Base-by-base conservation (phyloP, 2,113 vertebrate genomes). In the Xiphophorus maculatus region DNA sequence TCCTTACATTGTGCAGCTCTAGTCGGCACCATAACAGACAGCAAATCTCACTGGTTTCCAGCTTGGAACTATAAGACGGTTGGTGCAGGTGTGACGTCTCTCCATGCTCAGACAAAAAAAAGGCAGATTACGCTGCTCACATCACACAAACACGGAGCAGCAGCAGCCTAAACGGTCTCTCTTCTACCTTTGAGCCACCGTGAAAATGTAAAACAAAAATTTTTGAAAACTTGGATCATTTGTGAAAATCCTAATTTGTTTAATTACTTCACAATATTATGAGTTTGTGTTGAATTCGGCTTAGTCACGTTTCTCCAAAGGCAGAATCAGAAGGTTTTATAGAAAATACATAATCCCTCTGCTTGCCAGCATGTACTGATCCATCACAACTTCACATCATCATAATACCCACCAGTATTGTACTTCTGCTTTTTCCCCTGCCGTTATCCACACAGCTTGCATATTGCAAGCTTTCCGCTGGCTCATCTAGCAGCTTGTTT, bases 371-470 rank as follows among this genome's bases (percentile, higher is more conserved):
- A 58, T 58, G 51, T 11, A n/a, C 51, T 58, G 51, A 58, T 58
- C 22, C 51, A 3, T 58, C 51, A 58, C 22, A 58, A n/a, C 25
- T n/a, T n/a, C 25, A 25, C 25, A 58, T 25, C 7, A 7, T 25
- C 51, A 11, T n/a, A 58, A 58, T 58, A 58, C 25, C 44, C 25
- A 58, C 51, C 51, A 58, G 51, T 11, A 58, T 25, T 58, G 22
- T n/a, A n/a, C 22, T n/a, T 58, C 1, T 7, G 5, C 37, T 28
- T 66, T 66, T 11, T 35, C 8, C 32, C 15, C 44, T n/a, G 58
- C 58, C 12, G 70, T 90, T 72, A 74, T 80, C 61, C 84, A 76
- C 82, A 79, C 82, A 82, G 66, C 81, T 84, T 89, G 69, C 80
- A 91, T 83, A 79, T 85, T 85, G 79, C 73, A 83, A 25, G 32